Conservation (phyloP, 64 coral and sea anemone genomes). For the Platygyra sinensis region DNA sequence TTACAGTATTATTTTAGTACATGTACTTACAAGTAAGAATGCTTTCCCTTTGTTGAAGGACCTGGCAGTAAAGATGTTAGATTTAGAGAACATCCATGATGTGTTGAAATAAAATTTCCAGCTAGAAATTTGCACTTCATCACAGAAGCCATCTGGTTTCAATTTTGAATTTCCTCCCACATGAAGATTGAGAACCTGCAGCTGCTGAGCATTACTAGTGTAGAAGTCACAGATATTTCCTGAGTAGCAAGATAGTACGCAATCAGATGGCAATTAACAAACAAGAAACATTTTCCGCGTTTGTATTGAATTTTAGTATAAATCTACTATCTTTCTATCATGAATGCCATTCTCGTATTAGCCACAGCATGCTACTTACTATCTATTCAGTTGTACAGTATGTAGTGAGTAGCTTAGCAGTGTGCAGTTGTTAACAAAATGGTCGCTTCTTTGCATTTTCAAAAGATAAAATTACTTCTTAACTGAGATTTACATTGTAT, state of each 20-base stretch:
- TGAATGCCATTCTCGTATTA: too few relatives aligned
- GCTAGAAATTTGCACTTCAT: neutral
- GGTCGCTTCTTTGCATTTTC: too few relatives aligned
- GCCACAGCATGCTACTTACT: too few relatives aligned
- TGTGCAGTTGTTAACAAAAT: too few relatives aligned
- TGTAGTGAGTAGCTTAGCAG: too few relatives aligned
- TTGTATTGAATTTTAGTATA: too few relatives aligned
- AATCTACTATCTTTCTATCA: too few relatives aligned
- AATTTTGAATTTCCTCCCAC: neutral
- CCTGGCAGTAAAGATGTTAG: neutral
- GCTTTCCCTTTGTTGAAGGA: neutral
- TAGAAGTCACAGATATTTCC: conserved; percentile 10
- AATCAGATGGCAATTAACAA: neutral
- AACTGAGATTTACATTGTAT: too few relatives aligned
- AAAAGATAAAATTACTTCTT: too few relatives aligned
- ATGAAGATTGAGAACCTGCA: conserved; percentile 21
- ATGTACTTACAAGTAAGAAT: neutral
- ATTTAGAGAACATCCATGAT: conserved; percentile 1
- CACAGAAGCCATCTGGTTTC: neutral
- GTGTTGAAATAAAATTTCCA: conserved; percentile 34
- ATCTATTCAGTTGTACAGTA: too few relatives aligned
- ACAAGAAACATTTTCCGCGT: neutral
- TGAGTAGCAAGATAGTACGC: neutral
- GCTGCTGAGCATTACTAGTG: neutral
- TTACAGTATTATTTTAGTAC: too few relatives aligned